Evolutionary conservation across 2,797 vertebrate species (phyloP), one percentile per base, ranked within the genome.

Genomic region (Lithobates pipiens): DNA sequence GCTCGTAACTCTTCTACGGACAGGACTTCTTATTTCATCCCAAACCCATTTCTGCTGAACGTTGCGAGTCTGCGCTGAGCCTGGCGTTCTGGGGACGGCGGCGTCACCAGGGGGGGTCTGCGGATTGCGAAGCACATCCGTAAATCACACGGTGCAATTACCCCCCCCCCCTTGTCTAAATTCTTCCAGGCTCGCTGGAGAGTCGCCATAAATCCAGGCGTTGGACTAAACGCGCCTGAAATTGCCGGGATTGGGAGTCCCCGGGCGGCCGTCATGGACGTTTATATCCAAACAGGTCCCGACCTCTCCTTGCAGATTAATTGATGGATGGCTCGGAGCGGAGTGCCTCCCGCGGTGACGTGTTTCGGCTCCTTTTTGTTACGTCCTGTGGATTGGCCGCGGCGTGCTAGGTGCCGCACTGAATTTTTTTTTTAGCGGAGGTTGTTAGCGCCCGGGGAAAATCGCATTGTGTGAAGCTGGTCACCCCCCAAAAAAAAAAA

Each of bases 261-360:
- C 54, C 23, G 8, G 29, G 32, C 18, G 18, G 8, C 27, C 54
- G n/a, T 76, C 23, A 32, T 10, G 10, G 18, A 25, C 18, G 32
- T 27, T 39, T 50, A 50, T 80, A 23, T 46, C n/a, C 78, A 54
- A 50, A 15, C 18, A 27, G 18, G 34, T n/a, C 44, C 21, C 57
- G 68, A 80, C 67, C 77, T 44, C n/a, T 36, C 54, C 63, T 11
- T 34, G 36, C 18, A 54, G 27, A 46, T 71, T 13, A 57, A 71
- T 80, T 70, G 68, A 80, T 80, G 36, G 23, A 71, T 80, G 78
- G 46, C 15, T 78, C 15, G 54, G 67, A 34, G 27, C 13, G 32
- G 27, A 21, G 27, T 16, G 3, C 27, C 18, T 29, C 75, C 75
- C 7, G 25, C 27, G 27, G 75, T 54, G 44, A 54, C n/a, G 50